Conservation (phyloP, 2,113 vertebrate genomes). For the Gobio gobio region DNA sequence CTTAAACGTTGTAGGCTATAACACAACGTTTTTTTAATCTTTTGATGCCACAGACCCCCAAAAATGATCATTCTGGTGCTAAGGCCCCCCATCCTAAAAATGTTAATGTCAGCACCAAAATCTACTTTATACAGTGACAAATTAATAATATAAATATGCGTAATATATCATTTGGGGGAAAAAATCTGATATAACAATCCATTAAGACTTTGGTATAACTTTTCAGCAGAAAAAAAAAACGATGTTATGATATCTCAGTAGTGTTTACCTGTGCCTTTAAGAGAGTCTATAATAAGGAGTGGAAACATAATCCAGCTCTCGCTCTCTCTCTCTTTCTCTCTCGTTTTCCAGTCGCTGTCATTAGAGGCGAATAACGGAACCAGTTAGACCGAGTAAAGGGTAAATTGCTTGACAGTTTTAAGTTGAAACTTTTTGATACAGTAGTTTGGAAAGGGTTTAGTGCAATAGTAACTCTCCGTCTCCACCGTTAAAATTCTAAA, state of each 20-base stretch:
- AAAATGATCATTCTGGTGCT: background rate
- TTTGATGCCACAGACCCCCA: background rate
- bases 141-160: background rate
- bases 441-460: background rate
- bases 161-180: background rate
- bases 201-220: background rate
- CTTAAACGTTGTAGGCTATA: background rate
- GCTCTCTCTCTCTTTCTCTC: background rate
- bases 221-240: background rate
- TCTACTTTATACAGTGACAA: background rate
- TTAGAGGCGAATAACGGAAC: background rate
- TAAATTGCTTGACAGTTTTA: background rate
- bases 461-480: background rate
- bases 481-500: background rate
- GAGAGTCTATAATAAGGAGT: slow-evolving; percentile 53
- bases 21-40: background rate
- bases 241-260: background rate
- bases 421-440: background rate
- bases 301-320: slow-evolving; percentile 59
- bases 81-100: background rate
- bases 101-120: background rate
- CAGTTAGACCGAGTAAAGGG: background rate
- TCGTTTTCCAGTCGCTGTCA: slow-evolving; percentile 9
- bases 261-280: slow-evolving; percentile 74
- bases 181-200: background rate